Conservation (phyloP, 2,797 vertebrate genomes). For the Octomys mimax region DNA sequence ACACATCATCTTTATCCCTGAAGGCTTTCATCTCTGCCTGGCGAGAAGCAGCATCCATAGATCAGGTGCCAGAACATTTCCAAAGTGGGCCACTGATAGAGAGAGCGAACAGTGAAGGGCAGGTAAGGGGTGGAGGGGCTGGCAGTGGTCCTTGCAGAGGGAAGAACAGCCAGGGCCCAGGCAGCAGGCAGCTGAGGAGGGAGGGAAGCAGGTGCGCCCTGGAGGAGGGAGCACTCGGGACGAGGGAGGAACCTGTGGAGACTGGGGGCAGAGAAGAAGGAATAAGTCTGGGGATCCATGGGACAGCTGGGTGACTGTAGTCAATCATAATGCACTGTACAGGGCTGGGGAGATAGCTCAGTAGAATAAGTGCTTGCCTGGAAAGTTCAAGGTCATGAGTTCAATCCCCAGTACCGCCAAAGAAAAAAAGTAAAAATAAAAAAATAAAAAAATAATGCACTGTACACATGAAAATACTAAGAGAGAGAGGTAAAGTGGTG, state of each 20-base stretch:
- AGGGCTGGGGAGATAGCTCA: background rate
- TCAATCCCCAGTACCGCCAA: no score
- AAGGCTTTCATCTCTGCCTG: constrained; percentile 9
- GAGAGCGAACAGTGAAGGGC: background rate
- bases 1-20: background rate
- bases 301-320: background rate
- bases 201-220: no score
- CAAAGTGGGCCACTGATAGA: background rate
- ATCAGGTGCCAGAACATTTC: background rate
- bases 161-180: background rate
- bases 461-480: background rate
- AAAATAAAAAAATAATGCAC: background rate
- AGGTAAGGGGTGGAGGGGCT: background rate
- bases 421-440: no score
- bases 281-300: background rate
- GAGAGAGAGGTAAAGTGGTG: background rate
- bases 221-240: background rate
- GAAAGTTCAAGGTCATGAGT: no score
- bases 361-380: no score
- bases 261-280: background rate
- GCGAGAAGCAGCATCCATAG: background rate
- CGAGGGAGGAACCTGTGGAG: background rate
- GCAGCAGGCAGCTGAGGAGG: background rate
- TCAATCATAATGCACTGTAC: background rate
- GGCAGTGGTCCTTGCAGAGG: background rate